Evolutionary conservation across 2,888 invertebrate genomes (phyloP), one percentile per base, ranked within the genome.

Genomic region (Hoplodrina blanda): DNA sequence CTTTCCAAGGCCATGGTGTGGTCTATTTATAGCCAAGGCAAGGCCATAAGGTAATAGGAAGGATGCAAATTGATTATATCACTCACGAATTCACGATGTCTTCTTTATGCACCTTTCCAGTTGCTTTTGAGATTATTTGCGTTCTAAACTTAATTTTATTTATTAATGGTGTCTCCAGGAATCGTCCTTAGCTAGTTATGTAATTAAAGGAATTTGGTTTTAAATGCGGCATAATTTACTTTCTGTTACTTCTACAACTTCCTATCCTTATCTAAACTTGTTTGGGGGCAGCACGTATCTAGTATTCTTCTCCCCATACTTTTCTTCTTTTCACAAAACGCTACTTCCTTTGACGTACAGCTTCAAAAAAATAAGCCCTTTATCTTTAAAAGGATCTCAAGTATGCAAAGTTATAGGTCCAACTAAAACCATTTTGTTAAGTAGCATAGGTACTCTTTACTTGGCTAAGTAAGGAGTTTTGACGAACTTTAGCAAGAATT

Each of bases 381-480:
- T 5, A 33, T 41, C 50, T 46, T 66, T 62, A 53, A 63, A 67
- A 70, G 50, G 33, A 57, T 25, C 33, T 66, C 20, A 52, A 56
- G 4, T 62, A 64, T 57, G 62, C 37, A 70, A 62, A 62, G 33
- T 53, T 25, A 57, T 46, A 49, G 30, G 19, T 56, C 17, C n/a
- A 56, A 69, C 69, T 73, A 52, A 74, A 62, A 54, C 50, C 54
- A 73, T 63, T 55, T 69, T 37, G 60, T 64, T 70, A 63, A 71
- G 62, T 74, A 69, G 37, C 65, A 60, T 63, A 68, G 60, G 46
- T 69, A 41, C 41, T 13, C 13, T 63, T 66, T 59, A 64, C 56
- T 73, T 71, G 44, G 56, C 64, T 80, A 78, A 76, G 76, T 69
- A 62, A 74, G 25, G 56, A 81, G 76, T 72, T 78, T 71, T 62